Evolutionary conservation across 2,888 invertebrate species (phyloP).

Genomic region (Sylvicola fuscatus): DNA sequence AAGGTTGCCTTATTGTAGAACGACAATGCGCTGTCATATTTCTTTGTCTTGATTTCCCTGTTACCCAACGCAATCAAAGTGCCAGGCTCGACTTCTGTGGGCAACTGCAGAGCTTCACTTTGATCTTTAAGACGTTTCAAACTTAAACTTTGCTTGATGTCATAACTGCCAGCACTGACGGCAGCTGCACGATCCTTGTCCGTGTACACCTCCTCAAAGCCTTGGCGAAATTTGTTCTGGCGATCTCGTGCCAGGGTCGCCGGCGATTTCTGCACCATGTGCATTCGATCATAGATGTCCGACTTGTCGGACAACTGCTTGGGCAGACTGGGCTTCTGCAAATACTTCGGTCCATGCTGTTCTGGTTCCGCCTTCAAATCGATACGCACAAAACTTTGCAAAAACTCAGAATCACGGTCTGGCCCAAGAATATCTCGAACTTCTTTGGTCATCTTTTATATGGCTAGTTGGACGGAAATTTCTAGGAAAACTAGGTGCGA

Average conservation of each 20-base stretch:
- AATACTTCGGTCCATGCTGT: conserved; percentile 18
- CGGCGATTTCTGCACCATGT: conserved; percentile 9
- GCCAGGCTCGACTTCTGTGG: conserved; percentile 58
- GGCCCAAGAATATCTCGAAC: conserved; percentile 41
- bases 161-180: conserved; percentile 63
- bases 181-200: conserved; percentile 84
- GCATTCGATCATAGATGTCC: conserved; percentile 3
- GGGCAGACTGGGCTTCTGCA: conserved; percentile 5
- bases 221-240: conserved; percentile 20
- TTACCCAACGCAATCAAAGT: conserved; percentile 55
- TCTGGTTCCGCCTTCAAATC: conserved; percentile 37
- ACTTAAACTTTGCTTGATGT: conserved; percentile 68
- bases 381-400: conserved; percentile 60
- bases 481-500: too few relatives aligned
- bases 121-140: conserved; percentile 61
- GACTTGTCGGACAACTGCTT: conserved; percentile 5
- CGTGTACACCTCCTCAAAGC: conserved; percentile 58
- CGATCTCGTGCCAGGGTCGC: conserved; percentile 13
- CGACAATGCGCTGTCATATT: conserved; percentile 45
- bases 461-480: background rate
- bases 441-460: conserved; percentile 20
- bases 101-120: conserved; percentile 46
- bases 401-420: conserved; percentile 48
- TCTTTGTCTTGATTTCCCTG: conserved; percentile 54
- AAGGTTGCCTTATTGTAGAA: conserved; percentile 53